Base-by-base conservation (phyloP, 2,797 vertebrate species). In the Neomorphus geoffroyi region DNA sequence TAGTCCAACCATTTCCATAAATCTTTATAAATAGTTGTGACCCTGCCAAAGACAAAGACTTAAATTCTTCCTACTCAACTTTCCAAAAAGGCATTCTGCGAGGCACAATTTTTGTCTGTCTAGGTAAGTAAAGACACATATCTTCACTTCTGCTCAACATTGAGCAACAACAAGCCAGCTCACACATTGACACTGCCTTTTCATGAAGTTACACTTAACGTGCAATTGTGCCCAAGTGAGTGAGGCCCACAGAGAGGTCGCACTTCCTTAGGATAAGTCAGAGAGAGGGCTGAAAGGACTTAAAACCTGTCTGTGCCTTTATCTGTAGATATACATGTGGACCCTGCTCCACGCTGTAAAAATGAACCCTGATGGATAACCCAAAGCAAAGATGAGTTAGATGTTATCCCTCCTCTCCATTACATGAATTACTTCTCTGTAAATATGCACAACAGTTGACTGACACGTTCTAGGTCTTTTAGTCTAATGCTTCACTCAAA, bases 1-100 rank as follows among this genome's bases (percentile, higher is more conserved):
- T 13, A 4, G 1, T 46, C 39, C 39, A 32, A 13, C 6, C 23
- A 33, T n/a, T 48, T 80, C n/a, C 1, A 0, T 28, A 18, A 0
- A 0, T 50, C 18, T 86, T 35, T 61, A 15, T 33, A 15, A 66
- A 66, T 11, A 73, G 6, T 15, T 83, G 30, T 43, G 24, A 30
- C 30, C 8, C 41, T 64, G 32, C 9, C 23, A 54, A 80, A 27
- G 58, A 33, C 11, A 33, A 80, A 50, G 24, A 43, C 17, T 32
- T 70, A 26, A 48, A 54, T 70, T 78, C 11, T 10, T 71, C 28
- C 30, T 11, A 70, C 18, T 4, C 32, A 81, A 8, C 6, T 10
- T 28, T 75, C 27, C 50, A 24, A 18, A 64, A 22, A 1, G 78
- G 14, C 13, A 58, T 66, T 83, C 24, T 7, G 1, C 1, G 1